Percentiles rank a stretch among this genome's conserved stretches.
phyloP scores from a whole-genome alignment of 2,113 vertebrate species.

The Phalacrocorax carbo region DNA sequence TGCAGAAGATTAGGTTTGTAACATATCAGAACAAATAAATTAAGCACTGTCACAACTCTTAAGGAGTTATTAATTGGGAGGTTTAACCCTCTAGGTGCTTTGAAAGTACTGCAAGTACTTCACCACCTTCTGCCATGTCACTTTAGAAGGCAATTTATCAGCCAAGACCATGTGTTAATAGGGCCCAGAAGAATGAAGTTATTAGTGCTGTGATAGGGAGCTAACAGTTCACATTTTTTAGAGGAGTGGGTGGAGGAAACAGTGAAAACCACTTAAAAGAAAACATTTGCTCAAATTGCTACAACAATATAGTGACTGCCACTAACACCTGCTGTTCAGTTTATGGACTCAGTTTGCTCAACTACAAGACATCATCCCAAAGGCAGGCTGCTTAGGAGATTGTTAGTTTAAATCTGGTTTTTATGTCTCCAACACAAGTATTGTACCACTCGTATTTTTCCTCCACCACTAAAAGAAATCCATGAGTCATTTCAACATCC shows the following conservation, averaged over 20 bases:
- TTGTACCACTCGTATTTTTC: background rate
- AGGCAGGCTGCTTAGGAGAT: slow-evolving; percentile 29
- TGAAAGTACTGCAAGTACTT: background rate
- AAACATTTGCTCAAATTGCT: slow-evolving; percentile 29
- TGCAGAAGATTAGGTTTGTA: background rate
- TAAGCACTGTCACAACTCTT: background rate
- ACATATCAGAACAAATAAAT: slow-evolving; percentile 10
- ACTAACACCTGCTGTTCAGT: slow-evolving; percentile 51
- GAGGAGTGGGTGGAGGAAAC: slow-evolving; percentile 37
- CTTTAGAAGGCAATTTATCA: background rate
- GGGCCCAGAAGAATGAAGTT: slow-evolving; percentile 2
- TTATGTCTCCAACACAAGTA: slow-evolving; percentile 21
- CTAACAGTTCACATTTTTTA: background rate
- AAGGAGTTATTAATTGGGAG: background rate
- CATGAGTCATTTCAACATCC: background rate
- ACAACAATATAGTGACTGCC: slow-evolving; percentile 29
- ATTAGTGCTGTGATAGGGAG: background rate
- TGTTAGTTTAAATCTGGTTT: slow-evolving; percentile 6
- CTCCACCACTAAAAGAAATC: background rate
- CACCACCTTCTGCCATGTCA: background rate
- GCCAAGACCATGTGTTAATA: background rate
- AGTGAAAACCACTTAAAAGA: slow-evolving; percentile 42
- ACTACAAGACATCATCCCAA: slow-evolving; percentile 12
- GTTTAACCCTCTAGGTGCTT: slow-evolving; percentile 4
- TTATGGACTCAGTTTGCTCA: slow-evolving; percentile 27